Evolutionary conservation across 2,888 invertebrate genomes (phyloP).

Genomic region (Eulithis prunata): DNA sequence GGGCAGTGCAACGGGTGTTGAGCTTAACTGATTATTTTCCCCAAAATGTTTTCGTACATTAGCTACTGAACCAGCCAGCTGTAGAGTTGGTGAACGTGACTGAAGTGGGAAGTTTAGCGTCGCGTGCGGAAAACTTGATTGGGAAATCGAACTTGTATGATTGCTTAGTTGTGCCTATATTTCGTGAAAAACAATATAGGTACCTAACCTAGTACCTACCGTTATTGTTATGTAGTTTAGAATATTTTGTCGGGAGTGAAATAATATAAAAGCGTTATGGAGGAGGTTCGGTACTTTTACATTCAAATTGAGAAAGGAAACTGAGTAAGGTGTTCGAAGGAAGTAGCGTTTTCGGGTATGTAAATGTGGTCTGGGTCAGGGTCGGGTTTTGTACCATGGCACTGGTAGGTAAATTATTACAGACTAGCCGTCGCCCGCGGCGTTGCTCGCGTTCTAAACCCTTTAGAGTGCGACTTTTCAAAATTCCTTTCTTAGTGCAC

Average conservation of each 20-base stretch:
- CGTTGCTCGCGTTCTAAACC: too few relatives aligned
- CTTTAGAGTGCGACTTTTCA: too few relatives aligned
- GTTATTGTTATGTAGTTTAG: not conserved
- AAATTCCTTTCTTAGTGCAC: too few relatives aligned
- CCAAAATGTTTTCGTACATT: not conserved
- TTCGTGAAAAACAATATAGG: constrained; percentile 5
- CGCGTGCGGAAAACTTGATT: constrained; percentile 30
- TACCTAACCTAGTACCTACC: not conserved
- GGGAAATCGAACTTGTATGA: constrained; percentile 18
- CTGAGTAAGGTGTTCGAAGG: too few relatives aligned
- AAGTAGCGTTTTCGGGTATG: too few relatives aligned
- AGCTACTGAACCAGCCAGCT: not conserved
- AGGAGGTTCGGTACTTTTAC: not conserved
- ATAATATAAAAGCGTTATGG: not conserved
- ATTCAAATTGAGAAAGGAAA: too few relatives aligned
- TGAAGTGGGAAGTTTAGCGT: constrained; percentile 5
- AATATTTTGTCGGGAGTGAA: not conserved
- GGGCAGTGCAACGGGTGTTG: not conserved
- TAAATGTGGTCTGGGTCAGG: too few relatives aligned
- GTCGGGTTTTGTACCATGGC: too few relatives aligned
- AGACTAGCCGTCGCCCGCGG: too few relatives aligned
- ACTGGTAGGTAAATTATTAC: too few relatives aligned
- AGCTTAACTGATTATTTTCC: not conserved
- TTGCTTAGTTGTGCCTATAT: constrained; percentile 6
- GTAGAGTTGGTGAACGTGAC: constrained; percentile 1